Conservation (phyloP, 2,797 vertebrate genomes). For the Malurus splendens region DNA sequence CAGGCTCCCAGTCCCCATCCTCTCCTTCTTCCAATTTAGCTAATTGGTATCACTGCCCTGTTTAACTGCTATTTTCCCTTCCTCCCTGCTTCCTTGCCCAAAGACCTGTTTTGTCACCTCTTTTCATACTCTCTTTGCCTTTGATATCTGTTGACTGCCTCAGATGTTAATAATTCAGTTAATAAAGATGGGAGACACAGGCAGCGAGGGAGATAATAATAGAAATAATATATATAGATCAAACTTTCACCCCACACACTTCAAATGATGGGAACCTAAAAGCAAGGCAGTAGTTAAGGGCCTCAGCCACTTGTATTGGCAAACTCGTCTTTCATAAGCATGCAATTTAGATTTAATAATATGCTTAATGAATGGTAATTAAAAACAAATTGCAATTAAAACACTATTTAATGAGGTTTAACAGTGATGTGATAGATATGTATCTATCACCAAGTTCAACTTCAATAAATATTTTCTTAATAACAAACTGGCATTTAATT, state of each 20-base stretch:
- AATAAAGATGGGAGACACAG: background rate
- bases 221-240: background rate
- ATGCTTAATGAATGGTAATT: constrained; percentile 76
- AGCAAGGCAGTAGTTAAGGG: background rate
- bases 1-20: background rate
- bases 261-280: background rate
- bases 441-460: constrained; percentile 67
- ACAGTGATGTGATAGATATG: constrained; percentile 68
- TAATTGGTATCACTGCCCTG: background rate
- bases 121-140: background rate
- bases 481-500: constrained; percentile 76
- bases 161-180: background rate
- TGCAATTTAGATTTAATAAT: constrained; percentile 72
- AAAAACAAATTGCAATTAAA: constrained; percentile 76
- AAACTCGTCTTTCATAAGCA: constrained; percentile 60
- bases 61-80: background rate
- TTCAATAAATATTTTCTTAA: constrained; percentile 79
- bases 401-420: constrained; percentile 70
- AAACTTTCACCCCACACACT: background rate
- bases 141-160: background rate
- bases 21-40: background rate
- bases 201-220: background rate
- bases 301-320: constrained; percentile 27
- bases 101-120: background rate
- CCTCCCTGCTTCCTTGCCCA: background rate